A percentile compares a stretch with the other conserved stretches of the same genome.
phyloP scores from a whole-genome alignment of 2,797 vertebrate species.

The Catamblyrhynchus diadema region DNA sequence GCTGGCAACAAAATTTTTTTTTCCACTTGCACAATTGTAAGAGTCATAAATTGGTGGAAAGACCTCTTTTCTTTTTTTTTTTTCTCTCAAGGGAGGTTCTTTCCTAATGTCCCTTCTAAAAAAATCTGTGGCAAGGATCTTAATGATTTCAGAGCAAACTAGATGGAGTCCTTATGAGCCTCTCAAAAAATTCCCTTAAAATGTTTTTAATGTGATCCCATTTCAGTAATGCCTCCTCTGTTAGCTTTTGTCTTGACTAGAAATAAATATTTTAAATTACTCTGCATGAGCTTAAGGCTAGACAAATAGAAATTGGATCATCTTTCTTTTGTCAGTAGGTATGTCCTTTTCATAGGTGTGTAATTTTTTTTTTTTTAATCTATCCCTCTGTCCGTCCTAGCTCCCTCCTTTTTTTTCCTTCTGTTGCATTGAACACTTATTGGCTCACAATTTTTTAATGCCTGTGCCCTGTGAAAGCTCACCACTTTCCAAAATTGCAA shows the following conservation, averaged over 20 bases:
- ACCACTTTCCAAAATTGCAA: neutral
- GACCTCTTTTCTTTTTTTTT: neutral
- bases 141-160: constrained; percentile 5
- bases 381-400: neutral
- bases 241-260: neutral
- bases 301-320: neutral
- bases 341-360: neutral
- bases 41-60: neutral
- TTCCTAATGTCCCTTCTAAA: neutral
- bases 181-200: neutral
- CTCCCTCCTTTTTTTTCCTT: accelerated
- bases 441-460: neutral
- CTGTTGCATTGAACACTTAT: neutral
- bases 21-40: constrained; percentile 12
- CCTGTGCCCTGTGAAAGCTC: neutral
- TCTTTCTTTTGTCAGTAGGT: neutral
- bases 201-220: neutral
- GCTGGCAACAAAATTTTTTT: constrained; percentile 19
- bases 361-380: neutral
- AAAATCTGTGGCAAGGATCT: neutral
- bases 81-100: neutral
- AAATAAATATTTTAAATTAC: neutral
- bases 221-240: neutral
- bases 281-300: neutral
- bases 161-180: neutral